These are phyloP conservation scores for Prinia subflava DNA, from an alignment of 2,113 vertebrate genomes.

Conservation along the genomic window DNA sequence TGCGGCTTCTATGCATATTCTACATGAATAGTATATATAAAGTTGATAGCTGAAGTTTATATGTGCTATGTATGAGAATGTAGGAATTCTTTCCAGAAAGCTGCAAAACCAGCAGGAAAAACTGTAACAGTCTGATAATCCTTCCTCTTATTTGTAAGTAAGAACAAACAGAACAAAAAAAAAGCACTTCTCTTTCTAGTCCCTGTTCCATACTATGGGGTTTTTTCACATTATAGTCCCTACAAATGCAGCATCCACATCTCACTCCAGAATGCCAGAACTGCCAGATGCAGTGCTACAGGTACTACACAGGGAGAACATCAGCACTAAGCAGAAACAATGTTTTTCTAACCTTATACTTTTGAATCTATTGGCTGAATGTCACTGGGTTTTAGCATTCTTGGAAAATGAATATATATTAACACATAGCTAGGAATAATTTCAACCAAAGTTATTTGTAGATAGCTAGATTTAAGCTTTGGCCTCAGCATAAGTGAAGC, in stretches of 20 bases:
- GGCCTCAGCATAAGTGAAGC: not conserved
- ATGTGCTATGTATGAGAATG: not conserved
- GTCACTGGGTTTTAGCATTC: not conserved
- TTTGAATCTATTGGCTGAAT: not conserved
- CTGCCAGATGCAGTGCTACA: not conserved
- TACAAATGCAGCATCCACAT: not conserved
- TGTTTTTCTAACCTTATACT: not conserved
- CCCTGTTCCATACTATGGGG: rapidly evolving
- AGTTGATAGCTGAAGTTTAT: not conserved
- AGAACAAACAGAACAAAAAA: not conserved
- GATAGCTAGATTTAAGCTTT: not conserved
- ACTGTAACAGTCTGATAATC: not conserved
- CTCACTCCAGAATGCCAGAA: not conserved
- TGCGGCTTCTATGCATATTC: not conserved
- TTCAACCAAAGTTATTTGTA: not conserved
- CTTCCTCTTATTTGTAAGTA: not conserved
- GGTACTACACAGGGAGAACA: not conserved
- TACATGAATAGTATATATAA: not conserved
- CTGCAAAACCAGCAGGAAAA: not conserved
- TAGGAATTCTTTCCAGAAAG: not conserved
- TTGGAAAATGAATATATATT: not conserved
- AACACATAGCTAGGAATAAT: not conserved
- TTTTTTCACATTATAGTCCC: not conserved
- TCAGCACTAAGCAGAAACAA: not conserved
- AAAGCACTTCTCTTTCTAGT: not conserved